phyloP scores from a whole-genome alignment of 2,113 vertebrate genomes.

The Tetrax tetrax region DNA sequence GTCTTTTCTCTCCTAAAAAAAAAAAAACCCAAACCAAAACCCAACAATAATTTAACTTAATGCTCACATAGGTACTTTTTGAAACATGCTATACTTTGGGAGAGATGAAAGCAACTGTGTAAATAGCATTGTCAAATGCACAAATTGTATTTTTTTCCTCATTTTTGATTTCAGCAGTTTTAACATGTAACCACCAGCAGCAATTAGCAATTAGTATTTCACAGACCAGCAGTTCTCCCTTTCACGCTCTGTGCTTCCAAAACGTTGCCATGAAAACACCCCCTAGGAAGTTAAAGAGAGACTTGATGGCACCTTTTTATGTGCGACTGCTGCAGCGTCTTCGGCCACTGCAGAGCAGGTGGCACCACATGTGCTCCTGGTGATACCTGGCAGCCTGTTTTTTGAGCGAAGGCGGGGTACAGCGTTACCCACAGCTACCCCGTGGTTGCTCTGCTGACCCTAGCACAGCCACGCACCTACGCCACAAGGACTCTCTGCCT shows the following conservation, averaged over 20 bases:
- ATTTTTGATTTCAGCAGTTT: neutral
- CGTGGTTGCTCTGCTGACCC: neutral
- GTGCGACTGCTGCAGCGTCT: neutral
- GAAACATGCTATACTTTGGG: neutral
- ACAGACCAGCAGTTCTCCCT: neutral
- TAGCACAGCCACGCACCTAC: neutral
- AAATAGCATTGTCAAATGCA: neutral
- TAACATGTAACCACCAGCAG: neutral
- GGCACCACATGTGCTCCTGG: fast-evolving
- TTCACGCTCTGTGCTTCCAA: neutral
- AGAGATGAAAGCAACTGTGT: neutral
- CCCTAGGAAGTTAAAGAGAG: neutral
- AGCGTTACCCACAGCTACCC: neutral
- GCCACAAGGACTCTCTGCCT: neutral
- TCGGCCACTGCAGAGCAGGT: neutral
- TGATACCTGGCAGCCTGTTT: neutral
- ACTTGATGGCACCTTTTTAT: too few species aligned
- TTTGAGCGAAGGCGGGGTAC: neutral
- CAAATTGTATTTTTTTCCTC: neutral
- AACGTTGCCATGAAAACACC: neutral
- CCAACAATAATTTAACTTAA: neutral
- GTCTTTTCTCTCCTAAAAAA: neutral
- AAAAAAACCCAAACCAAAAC: too few species aligned
- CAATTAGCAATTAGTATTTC: neutral
- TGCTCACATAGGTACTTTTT: neutral